phyloP scores from a whole-genome alignment of 2,797 vertebrate species.

The Vespertilio murinus region DNA sequence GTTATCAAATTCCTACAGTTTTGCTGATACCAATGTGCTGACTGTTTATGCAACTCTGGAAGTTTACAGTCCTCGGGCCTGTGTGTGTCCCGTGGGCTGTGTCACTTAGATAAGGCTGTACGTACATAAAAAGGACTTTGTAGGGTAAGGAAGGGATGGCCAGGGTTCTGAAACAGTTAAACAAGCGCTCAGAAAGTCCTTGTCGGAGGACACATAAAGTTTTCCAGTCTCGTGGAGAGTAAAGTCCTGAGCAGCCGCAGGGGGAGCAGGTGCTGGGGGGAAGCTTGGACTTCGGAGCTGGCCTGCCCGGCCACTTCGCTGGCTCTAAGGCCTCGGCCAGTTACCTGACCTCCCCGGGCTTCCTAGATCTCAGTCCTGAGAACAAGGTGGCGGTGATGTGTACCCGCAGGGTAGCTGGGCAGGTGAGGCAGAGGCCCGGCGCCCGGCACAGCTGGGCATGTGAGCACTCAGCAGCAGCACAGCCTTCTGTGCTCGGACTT shows the following conservation, averaged over 20 bases:
- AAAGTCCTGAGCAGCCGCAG: background rate
- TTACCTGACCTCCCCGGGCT: background rate
- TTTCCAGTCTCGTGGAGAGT: background rate
- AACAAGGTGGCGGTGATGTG: background rate
- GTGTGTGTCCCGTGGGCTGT: constrained; percentile 31
- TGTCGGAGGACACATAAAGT: background rate
- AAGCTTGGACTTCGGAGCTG: constrained; percentile 7
- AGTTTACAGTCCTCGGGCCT: constrained; percentile 34
- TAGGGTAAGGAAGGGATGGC: background rate
- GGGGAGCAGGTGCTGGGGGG: background rate
- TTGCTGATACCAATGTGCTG: constrained; percentile 32
- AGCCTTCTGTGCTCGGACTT: background rate
- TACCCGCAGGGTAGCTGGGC: background rate
- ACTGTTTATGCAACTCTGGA: background rate
- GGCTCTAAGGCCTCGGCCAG: background rate
- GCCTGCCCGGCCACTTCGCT: background rate
- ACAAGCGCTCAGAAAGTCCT: background rate
- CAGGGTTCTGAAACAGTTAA: constrained; percentile 54
- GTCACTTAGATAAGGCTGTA: constrained; percentile 54
- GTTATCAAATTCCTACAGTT: constrained; percentile 41
- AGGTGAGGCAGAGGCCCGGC: background rate
- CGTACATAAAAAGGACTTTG: background rate
- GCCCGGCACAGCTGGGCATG: rapidly evolving
- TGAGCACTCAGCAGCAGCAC: background rate
- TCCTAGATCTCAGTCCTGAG: background rate